These are phyloP conservation scores for Neodiprion pinetum DNA, from an alignment of 1,140 invertebrate genomes.

Conservation along the genomic window DNA sequence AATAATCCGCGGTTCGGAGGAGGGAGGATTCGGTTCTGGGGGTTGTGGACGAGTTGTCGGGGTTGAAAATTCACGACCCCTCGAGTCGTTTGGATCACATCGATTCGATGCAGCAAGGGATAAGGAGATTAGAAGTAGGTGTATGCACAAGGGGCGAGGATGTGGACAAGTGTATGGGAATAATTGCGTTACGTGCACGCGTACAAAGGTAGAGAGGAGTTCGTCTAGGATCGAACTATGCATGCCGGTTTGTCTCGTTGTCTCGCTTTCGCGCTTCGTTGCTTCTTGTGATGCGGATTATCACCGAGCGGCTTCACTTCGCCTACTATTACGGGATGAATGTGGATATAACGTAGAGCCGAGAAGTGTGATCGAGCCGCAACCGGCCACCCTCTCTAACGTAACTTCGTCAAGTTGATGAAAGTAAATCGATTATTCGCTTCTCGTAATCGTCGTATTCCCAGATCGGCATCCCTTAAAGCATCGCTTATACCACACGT, in stretches of 20 bases:
- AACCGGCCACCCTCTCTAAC: not conserved
- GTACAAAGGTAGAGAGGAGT: not conserved
- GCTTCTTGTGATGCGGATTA: not conserved
- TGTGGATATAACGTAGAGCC: no score
- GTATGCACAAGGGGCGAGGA: not conserved
- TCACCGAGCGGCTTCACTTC: not conserved
- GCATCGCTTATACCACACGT: no score
- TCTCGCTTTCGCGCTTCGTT: constrained; percentile 1
- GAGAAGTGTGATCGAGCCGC: not conserved
- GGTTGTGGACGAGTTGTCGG: not conserved
- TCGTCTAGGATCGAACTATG: no score
- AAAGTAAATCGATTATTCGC: not conserved
- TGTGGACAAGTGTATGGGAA: constrained; percentile 46
- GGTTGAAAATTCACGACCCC: not conserved
- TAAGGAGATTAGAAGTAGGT: no score
- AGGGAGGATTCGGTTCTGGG: not conserved
- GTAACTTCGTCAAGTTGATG: not conserved
- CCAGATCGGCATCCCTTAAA: no score
- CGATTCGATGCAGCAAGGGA: no score
- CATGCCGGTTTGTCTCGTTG: not conserved
- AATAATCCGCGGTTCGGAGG: not conserved
- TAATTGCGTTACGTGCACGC: constrained; percentile 53
- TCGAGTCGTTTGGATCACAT: not conserved
- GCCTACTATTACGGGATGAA: not conserved
- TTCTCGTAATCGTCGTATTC: not conserved